phyloP scores from a whole-genome alignment of 2,888 invertebrate genomes.

The Charanyca ferruginea region DNA sequence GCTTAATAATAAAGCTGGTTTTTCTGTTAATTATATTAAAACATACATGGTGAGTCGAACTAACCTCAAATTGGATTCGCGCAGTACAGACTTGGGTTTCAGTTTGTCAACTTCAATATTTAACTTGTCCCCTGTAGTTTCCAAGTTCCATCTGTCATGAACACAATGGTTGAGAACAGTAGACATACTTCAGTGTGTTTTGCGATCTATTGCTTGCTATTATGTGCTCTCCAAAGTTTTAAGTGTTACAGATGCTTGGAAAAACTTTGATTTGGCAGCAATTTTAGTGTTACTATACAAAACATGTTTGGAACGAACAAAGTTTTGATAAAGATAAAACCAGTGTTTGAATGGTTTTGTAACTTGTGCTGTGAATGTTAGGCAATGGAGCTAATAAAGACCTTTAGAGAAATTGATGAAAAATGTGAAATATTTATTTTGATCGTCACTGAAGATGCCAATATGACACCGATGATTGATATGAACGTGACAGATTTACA shows the following conservation, averaged over 20 bases:
- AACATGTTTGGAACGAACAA: neutral
- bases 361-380: neutral
- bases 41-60: slow-evolving; percentile 65
- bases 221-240: slow-evolving; percentile 63
- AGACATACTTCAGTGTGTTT: slow-evolving; percentile 69
- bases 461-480: slow-evolving; percentile 14
- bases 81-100: slow-evolving; percentile 71
- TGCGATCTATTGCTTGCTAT: slow-evolving; percentile 68
- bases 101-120: slow-evolving; percentile 87
- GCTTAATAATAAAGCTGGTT: slow-evolving; percentile 52
- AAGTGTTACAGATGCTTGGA: slow-evolving; percentile 63
- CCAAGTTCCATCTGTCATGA: slow-evolving; percentile 77
- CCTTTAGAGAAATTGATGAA: neutral
- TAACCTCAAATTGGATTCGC: slow-evolving; percentile 74
- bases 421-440: slow-evolving; percentile 20
- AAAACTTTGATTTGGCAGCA: slow-evolving; percentile 54
- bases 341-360: neutral
- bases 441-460: slow-evolving; percentile 3
- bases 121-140: slow-evolving; percentile 81
- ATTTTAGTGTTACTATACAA: slow-evolving; percentile 39
- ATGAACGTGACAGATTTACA: slow-evolving; percentile 1
- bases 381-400: slow-evolving; percentile 11
- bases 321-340: slow-evolving; percentile 28
- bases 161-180: slow-evolving; percentile 75
- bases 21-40: slow-evolving; percentile 73